Evolutionary conservation across 2,113 vertebrate species (phyloP).

Genomic region (Burhinus bistriatus): DNA sequence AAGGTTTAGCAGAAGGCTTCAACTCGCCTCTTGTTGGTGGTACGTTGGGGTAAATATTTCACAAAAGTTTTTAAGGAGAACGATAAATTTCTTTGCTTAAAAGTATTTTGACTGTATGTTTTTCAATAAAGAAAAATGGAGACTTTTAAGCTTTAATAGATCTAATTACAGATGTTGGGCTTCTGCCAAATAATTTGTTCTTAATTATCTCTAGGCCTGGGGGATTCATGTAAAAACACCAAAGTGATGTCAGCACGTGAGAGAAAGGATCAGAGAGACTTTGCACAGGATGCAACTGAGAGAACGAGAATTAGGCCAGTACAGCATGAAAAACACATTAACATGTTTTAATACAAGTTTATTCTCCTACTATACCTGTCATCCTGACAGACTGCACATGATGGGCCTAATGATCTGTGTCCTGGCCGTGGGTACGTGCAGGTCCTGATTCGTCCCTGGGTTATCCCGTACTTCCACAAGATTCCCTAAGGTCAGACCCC

Average conservation of each 20-base stretch:
- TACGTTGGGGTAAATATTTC: background rate
- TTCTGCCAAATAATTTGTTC: conserved; percentile 19
- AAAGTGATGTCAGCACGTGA: background rate
- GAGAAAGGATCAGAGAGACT: background rate
- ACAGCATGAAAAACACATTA: background rate
- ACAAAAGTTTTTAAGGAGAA: background rate
- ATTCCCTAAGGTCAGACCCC: background rate
- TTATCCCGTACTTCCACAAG: background rate
- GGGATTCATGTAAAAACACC: background rate
- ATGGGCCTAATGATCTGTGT: background rate
- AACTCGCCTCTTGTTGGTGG: accelerated
- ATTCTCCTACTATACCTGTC: background rate
- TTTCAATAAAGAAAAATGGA: background rate
- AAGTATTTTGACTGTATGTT: background rate
- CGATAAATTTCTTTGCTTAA: background rate
- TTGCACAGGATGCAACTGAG: background rate
- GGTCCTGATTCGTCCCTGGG: background rate
- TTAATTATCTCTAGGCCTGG: background rate
- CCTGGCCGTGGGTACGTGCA: no score
- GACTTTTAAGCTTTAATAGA: background rate
- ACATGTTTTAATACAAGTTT: background rate
- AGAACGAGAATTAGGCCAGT: background rate
- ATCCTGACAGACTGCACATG: background rate
- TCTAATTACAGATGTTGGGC: background rate
- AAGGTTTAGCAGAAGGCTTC: background rate